Conservation (phyloP, 1,140 invertebrate species). For the Orius insidiosus region DNA sequence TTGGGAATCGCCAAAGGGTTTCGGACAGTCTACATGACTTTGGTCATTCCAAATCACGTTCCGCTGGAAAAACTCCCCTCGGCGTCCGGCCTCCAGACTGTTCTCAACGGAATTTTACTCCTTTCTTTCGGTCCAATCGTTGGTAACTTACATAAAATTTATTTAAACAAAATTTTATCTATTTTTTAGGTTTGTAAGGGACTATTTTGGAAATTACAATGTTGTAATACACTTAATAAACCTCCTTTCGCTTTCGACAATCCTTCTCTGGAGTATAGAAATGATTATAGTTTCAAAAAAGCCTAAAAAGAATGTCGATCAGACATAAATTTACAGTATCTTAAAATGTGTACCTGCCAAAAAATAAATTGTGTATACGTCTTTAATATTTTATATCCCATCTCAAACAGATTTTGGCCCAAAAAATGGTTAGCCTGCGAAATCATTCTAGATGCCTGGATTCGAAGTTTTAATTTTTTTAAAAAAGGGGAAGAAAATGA, state of each 20-base stretch:
- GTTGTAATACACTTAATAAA: slow-evolving; percentile 17
- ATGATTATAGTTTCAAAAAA: background rate
- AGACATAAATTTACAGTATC: no score
- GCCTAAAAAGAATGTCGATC: background rate
- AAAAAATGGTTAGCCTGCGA: no score
- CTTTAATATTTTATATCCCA: no score
- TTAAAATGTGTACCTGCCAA: no score
- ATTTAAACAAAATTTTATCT: slow-evolving; percentile 1
- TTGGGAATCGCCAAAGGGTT: slow-evolving; percentile 49
- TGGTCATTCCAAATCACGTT: slow-evolving; percentile 48
- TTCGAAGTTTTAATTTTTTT: no score
- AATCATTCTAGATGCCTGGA: no score
- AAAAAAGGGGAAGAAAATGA: no score
- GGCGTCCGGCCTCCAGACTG: slow-evolving; percentile 44
- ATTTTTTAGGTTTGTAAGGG: slow-evolving; percentile 15
- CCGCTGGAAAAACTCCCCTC: slow-evolving; percentile 41
- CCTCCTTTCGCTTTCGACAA: slow-evolving; percentile 12
- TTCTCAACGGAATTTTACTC: slow-evolving; percentile 33
- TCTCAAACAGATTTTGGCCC: no score
- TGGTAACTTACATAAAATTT: slow-evolving; percentile 27
- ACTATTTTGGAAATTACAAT: slow-evolving; percentile 15
- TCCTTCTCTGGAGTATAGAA: slow-evolving; percentile 19
- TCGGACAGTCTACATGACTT: slow-evolving; percentile 44
- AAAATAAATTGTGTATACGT: no score
- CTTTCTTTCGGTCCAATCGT: slow-evolving; percentile 38